A percentile compares a stretch with the other conserved stretches of the same genome.
Evolutionary conservation across 2,797 vertebrate genomes (phyloP).

Genomic region (Siniperca scherzeri): DNA sequence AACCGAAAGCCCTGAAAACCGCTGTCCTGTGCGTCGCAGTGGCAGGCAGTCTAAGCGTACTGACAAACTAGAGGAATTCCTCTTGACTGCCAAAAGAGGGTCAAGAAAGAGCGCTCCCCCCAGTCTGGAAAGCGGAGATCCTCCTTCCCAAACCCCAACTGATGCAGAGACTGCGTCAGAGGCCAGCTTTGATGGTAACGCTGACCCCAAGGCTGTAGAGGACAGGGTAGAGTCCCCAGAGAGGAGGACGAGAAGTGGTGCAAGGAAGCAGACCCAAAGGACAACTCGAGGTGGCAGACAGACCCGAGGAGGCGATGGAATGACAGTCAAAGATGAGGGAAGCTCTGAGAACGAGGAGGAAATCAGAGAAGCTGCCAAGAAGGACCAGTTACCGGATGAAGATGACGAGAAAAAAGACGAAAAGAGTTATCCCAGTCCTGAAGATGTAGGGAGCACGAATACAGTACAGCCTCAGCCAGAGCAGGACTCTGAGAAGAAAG

Average conservation of each 20-base stretch:
- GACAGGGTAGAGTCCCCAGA: conserved; percentile 75
- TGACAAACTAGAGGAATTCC: conserved; percentile 95
- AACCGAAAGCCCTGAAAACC: conserved; percentile 85
- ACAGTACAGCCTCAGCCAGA: conserved; percentile 65
- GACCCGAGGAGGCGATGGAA: conserved; percentile 42
- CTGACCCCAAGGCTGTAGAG: conserved; percentile 85
- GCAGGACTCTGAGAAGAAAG: conserved; percentile 73
- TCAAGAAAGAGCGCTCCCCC: conserved; percentile 85
- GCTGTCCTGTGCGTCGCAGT: conserved; percentile 91
- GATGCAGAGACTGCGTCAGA: conserved; percentile 96
- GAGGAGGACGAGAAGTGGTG: conserved; percentile 78
- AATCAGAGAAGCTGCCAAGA: conserved; percentile 40
- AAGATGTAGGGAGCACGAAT: conserved; percentile 51
- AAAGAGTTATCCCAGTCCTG: conserved; percentile 68
- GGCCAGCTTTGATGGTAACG: conserved; percentile 92
- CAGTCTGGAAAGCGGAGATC: conserved; percentile 90
- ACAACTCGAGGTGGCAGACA: conserved; percentile 53
- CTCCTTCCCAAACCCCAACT: conserved; percentile 91
- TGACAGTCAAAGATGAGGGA: conserved; percentile 75
- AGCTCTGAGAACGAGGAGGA: conserved; percentile 87
- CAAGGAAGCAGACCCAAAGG: conserved; percentile 57
- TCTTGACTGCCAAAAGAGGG: conserved; percentile 91
- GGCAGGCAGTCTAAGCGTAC: conserved; percentile 96
- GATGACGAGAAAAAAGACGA: conserved; percentile 68
- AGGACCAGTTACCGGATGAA: conserved; percentile 25